Base-by-base conservation (phyloP, 2,797 vertebrate genomes). In the Amazona finschi region DNA sequence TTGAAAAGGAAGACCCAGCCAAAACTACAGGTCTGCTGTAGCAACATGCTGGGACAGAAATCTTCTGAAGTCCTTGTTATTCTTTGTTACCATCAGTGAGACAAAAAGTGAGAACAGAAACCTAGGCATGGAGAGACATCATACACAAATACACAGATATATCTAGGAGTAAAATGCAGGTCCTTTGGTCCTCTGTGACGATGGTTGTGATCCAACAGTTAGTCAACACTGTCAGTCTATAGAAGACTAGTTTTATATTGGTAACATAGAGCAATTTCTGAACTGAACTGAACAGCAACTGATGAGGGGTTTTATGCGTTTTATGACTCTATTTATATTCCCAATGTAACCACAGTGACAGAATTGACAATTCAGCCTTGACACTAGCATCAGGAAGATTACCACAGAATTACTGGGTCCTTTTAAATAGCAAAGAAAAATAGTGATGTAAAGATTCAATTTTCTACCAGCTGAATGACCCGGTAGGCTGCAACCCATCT, bases 401-500 rank as follows among this genome's bases (percentile, higher is more conserved):
- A 71, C n/a, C 39, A 65, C 15, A 71, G 75, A 81, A 80, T 74
- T 57, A 78, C 53, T 53, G 36, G n/a, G 18, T 21, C 27, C 18
- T 31, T 90, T 93, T 85, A 73, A 58, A 53, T 36, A 84, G 27
- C 31, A 36, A 91, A 89, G 31, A 85, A 87, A 94, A 95, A 82
- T 16, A 33, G 10, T 69, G 17, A 31, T 65, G 52, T 86, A 78
- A 95, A 94, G 20, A 74, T 91, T 89, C 22, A 41, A 75, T 94
- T 91, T 94, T 31, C 61, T 80, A 66, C 39, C 4, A 31, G 31
- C 71, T 87, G 64, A 85, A 88, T 60, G 71, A 91, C 47, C 81
- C 1, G 3, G 31, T 80, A 83, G 71, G 50, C 50, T 90, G 74
- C 58, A 95, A 62, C 53, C 58, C 82, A 77, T 89, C 76, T 94